These are phyloP conservation scores for Neostethus bicornis DNA, from an alignment of 2,797 vertebrate species.

Conservation along the genomic window DNA sequence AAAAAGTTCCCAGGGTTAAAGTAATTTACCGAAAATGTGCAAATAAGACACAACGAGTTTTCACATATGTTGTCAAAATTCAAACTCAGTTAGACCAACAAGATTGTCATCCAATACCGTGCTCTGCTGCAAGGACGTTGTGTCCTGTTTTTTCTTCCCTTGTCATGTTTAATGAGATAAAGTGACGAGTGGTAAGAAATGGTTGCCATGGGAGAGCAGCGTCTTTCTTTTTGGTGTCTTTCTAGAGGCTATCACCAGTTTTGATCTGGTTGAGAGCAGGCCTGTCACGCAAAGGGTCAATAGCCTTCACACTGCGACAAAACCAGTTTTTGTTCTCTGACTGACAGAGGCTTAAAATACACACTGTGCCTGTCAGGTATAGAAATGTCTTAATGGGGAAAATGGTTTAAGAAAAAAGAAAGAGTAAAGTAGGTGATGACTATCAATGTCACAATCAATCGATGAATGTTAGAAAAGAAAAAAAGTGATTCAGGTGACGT, in stretches of 20 bases:
- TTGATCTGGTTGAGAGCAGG: slow-evolving; percentile 56
- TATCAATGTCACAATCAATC: slow-evolving; percentile 21
- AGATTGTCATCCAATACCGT: slow-evolving; percentile 41
- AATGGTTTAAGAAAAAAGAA: slow-evolving; percentile 25
- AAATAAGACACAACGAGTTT: slow-evolving; percentile 47
- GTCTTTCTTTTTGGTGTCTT: slow-evolving; percentile 57
- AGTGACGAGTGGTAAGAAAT: slow-evolving; percentile 46
- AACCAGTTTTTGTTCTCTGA: slow-evolving; percentile 54
- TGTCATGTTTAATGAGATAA: slow-evolving; percentile 72
- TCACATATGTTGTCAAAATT: slow-evolving; percentile 47
- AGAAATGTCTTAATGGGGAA: slow-evolving; percentile 34
- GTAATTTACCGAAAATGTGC: slow-evolving; percentile 24
- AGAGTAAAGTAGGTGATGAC: slow-evolving; percentile 1
- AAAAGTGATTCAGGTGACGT: neutral
- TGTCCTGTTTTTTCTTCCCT: slow-evolving; percentile 56
- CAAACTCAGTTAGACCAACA: slow-evolving; percentile 28
- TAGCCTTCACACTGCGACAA: slow-evolving; percentile 43
- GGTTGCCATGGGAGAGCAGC: slow-evolving; percentile 54
- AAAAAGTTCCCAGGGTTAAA: slow-evolving; percentile 18
- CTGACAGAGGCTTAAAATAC: slow-evolving; percentile 40
- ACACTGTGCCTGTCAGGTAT: slow-evolving; percentile 21
- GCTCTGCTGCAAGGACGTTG: slow-evolving; percentile 31
- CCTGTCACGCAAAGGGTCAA: slow-evolving; percentile 59
- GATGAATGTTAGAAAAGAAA: neutral
- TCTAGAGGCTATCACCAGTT: slow-evolving; percentile 59